These are phyloP conservation scores for Vulpes lagopus DNA, from an alignment of 2,113 vertebrate genomes.

Conservation along the genomic window DNA sequence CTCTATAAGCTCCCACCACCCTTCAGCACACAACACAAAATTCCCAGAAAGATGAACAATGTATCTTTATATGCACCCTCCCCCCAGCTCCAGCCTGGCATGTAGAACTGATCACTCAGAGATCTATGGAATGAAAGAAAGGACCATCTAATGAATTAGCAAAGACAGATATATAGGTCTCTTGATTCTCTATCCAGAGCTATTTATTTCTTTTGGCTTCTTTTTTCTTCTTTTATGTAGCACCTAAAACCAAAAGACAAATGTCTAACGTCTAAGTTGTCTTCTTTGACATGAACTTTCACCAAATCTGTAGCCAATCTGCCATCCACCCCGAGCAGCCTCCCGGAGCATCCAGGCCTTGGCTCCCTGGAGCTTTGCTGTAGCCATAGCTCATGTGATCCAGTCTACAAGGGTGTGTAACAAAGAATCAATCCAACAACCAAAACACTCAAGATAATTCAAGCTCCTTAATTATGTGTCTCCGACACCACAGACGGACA, in stretches of 20 bases:
- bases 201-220: background rate
- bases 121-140: background rate
- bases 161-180: background rate
- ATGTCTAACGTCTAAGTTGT: background rate
- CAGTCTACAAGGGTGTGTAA: background rate
- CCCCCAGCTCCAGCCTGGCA: background rate
- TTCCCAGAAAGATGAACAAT: background rate
- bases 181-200: background rate
- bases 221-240: background rate
- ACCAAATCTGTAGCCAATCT: background rate
- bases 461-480: background rate
- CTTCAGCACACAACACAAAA: background rate
- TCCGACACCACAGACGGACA: background rate
- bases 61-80: background rate
- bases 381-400: background rate
- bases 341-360: background rate
- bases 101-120: background rate
- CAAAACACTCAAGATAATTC: background rate
- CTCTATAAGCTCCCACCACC: background rate
- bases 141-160: background rate
- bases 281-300: background rate
- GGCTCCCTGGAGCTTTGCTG: too few species aligned
- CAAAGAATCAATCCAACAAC: background rate
- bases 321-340: background rate
- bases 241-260: background rate